Base-by-base conservation (phyloP, 2,888 invertebrate species). In the Laothoe populi region DNA sequence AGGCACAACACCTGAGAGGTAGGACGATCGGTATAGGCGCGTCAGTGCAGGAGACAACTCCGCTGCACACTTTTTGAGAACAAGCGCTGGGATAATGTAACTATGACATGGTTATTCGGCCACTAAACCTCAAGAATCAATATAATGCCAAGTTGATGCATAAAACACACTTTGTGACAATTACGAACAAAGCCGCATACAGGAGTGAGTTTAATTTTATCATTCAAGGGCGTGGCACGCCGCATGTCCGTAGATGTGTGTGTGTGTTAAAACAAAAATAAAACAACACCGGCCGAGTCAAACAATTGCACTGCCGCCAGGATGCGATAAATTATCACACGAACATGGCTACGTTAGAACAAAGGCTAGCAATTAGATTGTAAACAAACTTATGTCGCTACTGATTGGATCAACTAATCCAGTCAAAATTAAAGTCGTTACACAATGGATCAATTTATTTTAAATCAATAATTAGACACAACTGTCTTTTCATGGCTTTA, bases 251-350 rank as follows among this genome's bases (percentile, higher is more conserved):
- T 8, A 11, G 11, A 7, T 21, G 46, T n/a, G 13, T 24, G 24
- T 24, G 24, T n/a, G n/a, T 13, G 38, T 19, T 44, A 19, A 35
- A 53, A 53, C 35, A 11, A 53, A 53, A 53, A 53, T 53, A 53
- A 26, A 31, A 31, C 26, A 49, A 35, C 35, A 19, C 53, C 23
- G 23, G 19, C 35, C 23, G 23, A 19, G 31, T 31, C 19, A 31
- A 53, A 53, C 53, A 53, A 35, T 53, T 53, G 53, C 35, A 53
- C 11, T 23, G 21, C 8, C 40, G 57, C 44, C 64, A 65, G 66
- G 65, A 69, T 65, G 64, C 46, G 66, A 69, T 69, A 67, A 66
- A 62, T 69, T 65, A 64, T 64, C 64, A 64, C 60, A 63, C 60
- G 46, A 45, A 53, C 59, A 64, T 57, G 61, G 45, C 60, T 61